Evolutionary conservation across 2,797 vertebrate genomes (phyloP).

Genomic region (Poecilia wingei): DNA sequence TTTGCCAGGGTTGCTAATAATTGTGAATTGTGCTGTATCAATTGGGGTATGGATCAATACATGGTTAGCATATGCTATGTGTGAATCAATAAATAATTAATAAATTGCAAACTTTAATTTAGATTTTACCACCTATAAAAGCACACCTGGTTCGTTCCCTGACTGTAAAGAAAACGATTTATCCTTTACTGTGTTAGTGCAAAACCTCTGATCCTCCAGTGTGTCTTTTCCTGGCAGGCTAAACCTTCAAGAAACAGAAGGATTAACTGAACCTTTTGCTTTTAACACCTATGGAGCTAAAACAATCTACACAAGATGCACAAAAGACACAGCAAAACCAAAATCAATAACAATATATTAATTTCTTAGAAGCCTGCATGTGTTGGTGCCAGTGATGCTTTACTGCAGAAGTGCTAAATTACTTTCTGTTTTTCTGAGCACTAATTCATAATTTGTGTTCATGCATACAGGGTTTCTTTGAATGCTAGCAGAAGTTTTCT

Average conservation of each 20-base stretch:
- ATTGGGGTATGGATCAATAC: not conserved
- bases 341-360: slow-evolving; percentile 24
- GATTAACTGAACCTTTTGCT: slow-evolving; percentile 25
- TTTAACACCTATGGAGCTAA: slow-evolving; percentile 33
- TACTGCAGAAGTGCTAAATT: slow-evolving; percentile 3
- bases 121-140: slow-evolving; percentile 11
- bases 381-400: slow-evolving; percentile 18
- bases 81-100: slow-evolving; percentile 6
- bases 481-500: not conserved
- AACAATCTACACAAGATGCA: slow-evolving; percentile 27
- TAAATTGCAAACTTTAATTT: slow-evolving; percentile 6
- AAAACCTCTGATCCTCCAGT: slow-evolving; percentile 29
- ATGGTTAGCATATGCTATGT: not conserved
- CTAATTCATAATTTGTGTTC: not conserved
- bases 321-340: slow-evolving; percentile 30
- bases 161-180: slow-evolving; percentile 8
- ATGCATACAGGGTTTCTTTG: not conserved
- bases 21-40: not conserved
- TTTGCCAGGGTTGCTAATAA: not conserved
- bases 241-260: slow-evolving; percentile 39
- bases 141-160: slow-evolving; percentile 2
- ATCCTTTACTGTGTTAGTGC: slow-evolving; percentile 14
- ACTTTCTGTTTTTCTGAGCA: slow-evolving; percentile 2
- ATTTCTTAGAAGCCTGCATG: slow-evolving; percentile 27
- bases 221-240: slow-evolving; percentile 22